Evolutionary conservation across 2,797 vertebrate genomes (phyloP).

Genomic region (Sebastolobus altivelis): DNA sequence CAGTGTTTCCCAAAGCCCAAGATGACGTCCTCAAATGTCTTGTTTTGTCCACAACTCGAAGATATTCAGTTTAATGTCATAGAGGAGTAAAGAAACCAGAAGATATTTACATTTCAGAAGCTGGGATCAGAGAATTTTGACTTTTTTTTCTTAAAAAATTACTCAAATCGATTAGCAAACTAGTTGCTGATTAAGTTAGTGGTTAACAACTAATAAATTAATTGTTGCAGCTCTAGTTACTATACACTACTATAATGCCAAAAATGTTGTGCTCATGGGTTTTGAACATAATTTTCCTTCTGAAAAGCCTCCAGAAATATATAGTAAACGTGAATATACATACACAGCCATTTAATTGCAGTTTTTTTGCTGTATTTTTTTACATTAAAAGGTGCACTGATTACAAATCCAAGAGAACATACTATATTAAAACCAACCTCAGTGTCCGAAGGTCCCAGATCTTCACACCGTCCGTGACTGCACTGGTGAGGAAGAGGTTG

Average conservation of each 20-base stretch:
- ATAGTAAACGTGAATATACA: neutral
- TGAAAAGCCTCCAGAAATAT: neutral
- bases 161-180: no score
- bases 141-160: no score
- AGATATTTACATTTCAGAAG: no score
- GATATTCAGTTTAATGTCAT: no score
- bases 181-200: no score
- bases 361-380: conserved; percentile 12
- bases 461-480: conserved; percentile 89
- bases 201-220: no score
- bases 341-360: neutral
- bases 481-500: conserved; percentile 91
- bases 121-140: no score
- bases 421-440: conserved; percentile 80
- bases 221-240: neutral
- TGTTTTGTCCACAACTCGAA: no score
- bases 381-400: neutral
- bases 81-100: no score
- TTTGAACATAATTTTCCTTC: neutral
- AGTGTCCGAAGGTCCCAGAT: conserved; percentile 93
- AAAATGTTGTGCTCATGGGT: neutral
- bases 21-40: no score
- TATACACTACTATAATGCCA: neutral
- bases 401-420: conserved; percentile 10
- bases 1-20: no score